A percentile compares a stretch with the other conserved stretches of the same genome.
These are phyloP conservation scores for Drepanosiphum platanoidis DNA, from an alignment of 2,888 invertebrate genomes.

Conservation along the genomic window DNA sequence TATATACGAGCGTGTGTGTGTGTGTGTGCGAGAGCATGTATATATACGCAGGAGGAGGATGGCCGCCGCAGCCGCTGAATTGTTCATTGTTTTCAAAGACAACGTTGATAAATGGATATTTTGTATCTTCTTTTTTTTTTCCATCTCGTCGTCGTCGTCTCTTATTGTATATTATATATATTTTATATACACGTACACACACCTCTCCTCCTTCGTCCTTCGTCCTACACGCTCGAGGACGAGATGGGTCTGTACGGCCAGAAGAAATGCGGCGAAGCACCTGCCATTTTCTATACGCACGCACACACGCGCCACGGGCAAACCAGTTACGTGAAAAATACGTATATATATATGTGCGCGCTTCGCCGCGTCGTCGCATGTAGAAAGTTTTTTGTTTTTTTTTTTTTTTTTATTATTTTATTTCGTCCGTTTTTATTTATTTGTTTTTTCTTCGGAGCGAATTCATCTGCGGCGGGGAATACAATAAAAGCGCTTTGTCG, in stretches of 20 bases:
- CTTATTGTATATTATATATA: background rate
- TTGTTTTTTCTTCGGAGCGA: background rate
- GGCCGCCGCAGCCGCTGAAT: constrained; percentile 53
- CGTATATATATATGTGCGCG: background rate
- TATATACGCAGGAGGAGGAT: background rate
- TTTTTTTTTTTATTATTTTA: background rate
- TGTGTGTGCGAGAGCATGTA: no score
- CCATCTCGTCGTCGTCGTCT: background rate
- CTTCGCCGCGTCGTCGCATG: background rate
- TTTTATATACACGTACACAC: background rate
- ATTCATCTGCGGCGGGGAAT: background rate
- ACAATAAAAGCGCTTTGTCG: background rate
- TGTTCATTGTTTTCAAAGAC: constrained; percentile 59
- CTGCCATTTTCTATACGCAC: constrained; percentile 62
- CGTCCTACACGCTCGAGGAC: constrained; percentile 1
- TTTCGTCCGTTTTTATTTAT: background rate
- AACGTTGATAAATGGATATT: constrained; percentile 57
- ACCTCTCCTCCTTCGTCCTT: background rate
- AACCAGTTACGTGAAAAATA: constrained; percentile 37
- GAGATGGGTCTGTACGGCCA: constrained; percentile 12
- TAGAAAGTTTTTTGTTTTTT: constrained; percentile 32
- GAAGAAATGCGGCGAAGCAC: constrained; percentile 63
- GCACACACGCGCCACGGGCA: background rate
- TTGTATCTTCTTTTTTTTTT: constrained; percentile 25
- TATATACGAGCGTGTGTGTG: no score